phyloP scores from a whole-genome alignment of 2,113 vertebrate genomes.

The Neomonachus schauinslandi region DNA sequence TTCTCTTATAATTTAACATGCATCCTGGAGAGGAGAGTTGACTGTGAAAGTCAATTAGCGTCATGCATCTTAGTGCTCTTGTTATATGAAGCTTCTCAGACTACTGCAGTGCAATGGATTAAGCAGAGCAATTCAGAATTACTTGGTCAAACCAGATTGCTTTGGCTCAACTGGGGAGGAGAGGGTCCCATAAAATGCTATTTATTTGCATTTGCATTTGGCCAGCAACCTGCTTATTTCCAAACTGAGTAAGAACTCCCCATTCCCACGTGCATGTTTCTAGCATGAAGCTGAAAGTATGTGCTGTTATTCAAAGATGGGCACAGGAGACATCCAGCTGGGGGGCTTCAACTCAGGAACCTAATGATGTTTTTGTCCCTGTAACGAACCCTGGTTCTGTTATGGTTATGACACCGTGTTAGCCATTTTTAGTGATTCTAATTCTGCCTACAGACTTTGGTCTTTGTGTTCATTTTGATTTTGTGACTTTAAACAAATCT shows the following conservation, averaged over 20 bases:
- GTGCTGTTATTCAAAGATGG: not conserved
- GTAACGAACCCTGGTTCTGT: not conserved
- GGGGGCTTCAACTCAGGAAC: not conserved
- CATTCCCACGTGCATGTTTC: not conserved
- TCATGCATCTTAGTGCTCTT: slow-evolving; percentile 31
- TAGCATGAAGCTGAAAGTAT: not conserved
- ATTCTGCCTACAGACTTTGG: not conserved
- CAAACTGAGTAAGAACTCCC: not conserved
- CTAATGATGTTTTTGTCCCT: not conserved
- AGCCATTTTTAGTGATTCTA: not conserved
- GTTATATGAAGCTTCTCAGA: slow-evolving; percentile 11
- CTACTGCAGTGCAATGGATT: not conserved
- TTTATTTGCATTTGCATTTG: not conserved
- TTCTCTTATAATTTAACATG: not conserved
- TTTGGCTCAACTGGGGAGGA: not conserved
- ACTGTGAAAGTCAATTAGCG: slow-evolving; percentile 42
- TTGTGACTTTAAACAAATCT: slow-evolving; percentile 16
- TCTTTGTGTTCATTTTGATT: slow-evolving; percentile 31
- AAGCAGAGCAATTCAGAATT: slow-evolving; percentile 29
- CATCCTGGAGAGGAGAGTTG: not conserved
- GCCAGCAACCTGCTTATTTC: not conserved
- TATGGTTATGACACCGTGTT: not conserved
- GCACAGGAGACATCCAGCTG: not conserved
- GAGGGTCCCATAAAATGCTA: not conserved
- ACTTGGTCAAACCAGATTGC: slow-evolving; percentile 47